A percentile compares a stretch with the other conserved stretches of the same genome.
phyloP scores from a whole-genome alignment of 1,140 invertebrate genomes.

The Marisa cornuarietis region DNA sequence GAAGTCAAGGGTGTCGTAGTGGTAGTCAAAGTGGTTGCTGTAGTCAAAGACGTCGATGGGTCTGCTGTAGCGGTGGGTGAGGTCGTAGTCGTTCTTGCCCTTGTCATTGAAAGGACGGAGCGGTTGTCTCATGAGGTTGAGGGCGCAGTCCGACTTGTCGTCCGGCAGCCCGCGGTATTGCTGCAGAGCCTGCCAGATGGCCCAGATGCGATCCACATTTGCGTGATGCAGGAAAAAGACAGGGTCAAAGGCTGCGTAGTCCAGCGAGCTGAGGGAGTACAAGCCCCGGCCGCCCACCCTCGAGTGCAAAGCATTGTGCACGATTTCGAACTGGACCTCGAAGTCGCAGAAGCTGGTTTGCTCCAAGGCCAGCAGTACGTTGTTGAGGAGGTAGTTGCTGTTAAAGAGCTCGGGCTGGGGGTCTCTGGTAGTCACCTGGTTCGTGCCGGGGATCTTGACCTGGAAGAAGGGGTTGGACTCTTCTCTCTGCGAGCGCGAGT shows the following conservation, averaged over 20 bases:
- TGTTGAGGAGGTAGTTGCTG: constrained; percentile 24
- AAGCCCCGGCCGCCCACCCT: constrained; percentile 29
- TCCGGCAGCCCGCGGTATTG: constrained; percentile 27
- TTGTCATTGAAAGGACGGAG: constrained; percentile 32
- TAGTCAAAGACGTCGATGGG: constrained; percentile 38
- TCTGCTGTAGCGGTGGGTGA: constrained; percentile 24
- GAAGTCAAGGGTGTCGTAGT: constrained; percentile 36
- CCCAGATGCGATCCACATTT: constrained; percentile 37
- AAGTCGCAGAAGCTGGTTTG: constrained; percentile 36
- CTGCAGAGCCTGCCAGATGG: constrained; percentile 43
- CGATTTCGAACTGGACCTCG: constrained; percentile 40
- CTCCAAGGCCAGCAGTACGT: constrained; percentile 30
- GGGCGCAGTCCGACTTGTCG: constrained; percentile 33
- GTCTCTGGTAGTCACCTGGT: constrained; percentile 25
- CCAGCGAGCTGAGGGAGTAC: constrained; percentile 31
- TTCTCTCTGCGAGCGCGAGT: constrained; percentile 27
- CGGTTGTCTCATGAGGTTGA: constrained; percentile 31
- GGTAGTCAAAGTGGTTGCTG: constrained; percentile 35
- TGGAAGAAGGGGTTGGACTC: constrained; percentile 36
- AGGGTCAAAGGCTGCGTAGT: constrained; percentile 36
- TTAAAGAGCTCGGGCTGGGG: constrained; percentile 33
- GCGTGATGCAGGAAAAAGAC: constrained; percentile 36
- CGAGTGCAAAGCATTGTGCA: constrained; percentile 36
- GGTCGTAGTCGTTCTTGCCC: constrained; percentile 18
- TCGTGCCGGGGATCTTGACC: constrained; percentile 7